Conservation (phyloP, 1,140 invertebrate species). For the Ceratina australensis region DNA sequence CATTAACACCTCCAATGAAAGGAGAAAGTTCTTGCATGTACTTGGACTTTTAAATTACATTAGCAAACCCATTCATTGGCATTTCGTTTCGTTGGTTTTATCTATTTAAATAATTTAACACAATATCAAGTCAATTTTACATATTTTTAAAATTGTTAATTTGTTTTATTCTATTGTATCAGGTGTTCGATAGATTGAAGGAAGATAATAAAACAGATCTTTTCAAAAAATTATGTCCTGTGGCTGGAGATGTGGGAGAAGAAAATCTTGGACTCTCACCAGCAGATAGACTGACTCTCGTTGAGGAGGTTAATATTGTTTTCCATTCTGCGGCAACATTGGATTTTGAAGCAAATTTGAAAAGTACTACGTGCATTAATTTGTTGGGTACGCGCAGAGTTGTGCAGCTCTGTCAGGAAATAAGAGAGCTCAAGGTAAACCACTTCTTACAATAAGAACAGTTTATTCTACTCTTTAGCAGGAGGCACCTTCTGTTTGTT, state of each 20-base stretch:
- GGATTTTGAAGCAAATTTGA: conserved; percentile 95
- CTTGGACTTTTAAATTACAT: no score
- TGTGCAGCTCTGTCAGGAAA: conserved; percentile 85
- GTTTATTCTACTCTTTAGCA: not conserved
- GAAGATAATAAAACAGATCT: conserved; percentile 80
- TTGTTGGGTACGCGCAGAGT: conserved; percentile 86
- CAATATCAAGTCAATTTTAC: no score
- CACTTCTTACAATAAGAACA: not conserved
- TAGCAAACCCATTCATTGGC: no score
- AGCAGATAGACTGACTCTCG: conserved; percentile 82
- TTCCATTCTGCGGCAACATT: conserved; percentile 97
- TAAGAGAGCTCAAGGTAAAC: conserved; percentile 87
- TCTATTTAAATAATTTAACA: no score
- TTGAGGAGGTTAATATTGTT: conserved; percentile 90
- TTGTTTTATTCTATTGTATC: conserved; percentile 45
- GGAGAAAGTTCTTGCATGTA: not conserved
- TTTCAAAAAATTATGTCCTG: conserved; percentile 87
- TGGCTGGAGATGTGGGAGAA: conserved; percentile 91
- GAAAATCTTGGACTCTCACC: conserved; percentile 87
- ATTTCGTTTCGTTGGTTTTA: no score
- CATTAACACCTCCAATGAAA: not conserved
- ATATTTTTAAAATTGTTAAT: not conserved
- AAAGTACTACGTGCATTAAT: conserved; percentile 87
- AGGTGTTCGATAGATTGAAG: conserved; percentile 87
- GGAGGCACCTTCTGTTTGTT: not conserved